These are phyloP conservation scores for Heptranchias perlo DNA, from an alignment of 2,113 vertebrate species.

Conservation along the genomic window DNA sequence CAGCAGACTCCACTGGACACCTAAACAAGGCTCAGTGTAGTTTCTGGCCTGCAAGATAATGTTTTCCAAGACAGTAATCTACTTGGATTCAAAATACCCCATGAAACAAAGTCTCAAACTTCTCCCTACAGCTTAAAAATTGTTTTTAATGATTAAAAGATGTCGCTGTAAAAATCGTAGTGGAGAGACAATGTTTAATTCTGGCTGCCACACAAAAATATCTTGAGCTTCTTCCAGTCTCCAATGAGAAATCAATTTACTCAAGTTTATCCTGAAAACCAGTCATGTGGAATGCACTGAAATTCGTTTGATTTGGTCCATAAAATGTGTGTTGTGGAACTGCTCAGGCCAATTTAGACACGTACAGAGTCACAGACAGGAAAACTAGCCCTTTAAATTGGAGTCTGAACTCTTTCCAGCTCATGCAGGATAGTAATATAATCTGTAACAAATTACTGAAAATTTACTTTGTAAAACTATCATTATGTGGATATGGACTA, in stretches of 20 bases:
- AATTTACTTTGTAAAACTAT: neutral
- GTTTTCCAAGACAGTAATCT: neutral
- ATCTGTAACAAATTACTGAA: constrained; percentile 24
- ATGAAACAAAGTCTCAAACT: neutral
- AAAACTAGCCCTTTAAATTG: neutral
- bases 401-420: neutral
- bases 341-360: neutral
- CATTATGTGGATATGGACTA: neutral
- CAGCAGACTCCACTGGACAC: neutral
- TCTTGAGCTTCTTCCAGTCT: neutral
- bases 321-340: neutral
- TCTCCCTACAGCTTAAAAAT: neutral
- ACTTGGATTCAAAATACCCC: neutral
- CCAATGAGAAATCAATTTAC: neutral
- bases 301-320: neutral
- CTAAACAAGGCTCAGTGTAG: neutral
- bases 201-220: neutral
- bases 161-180: neutral
- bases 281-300: neutral
- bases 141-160: neutral
- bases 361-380: neutral
- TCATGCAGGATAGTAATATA: neutral
- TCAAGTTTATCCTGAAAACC: neutral
- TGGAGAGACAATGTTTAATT: neutral
- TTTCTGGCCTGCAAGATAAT: neutral